Conservation (phyloP, 2,797 vertebrate species). For the Mormyrops attenuatus region DNA sequence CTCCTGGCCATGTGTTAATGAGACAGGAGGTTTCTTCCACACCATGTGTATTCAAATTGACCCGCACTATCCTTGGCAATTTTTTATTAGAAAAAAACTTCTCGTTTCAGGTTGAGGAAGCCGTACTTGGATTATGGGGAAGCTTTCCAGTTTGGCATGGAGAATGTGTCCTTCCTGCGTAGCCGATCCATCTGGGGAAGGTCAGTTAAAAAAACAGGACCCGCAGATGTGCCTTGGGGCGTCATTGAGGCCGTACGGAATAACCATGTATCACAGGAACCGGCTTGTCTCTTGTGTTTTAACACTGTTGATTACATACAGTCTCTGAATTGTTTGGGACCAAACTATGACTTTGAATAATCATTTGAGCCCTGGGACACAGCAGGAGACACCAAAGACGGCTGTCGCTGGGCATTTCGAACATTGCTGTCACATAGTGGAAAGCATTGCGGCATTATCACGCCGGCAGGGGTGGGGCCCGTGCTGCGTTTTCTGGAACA, state of each 20-base stretch:
- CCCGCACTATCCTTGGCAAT: not conserved
- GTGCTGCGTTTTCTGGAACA: not conserved
- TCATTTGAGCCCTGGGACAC: not conserved
- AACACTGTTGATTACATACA: not conserved
- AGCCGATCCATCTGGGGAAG: conserved; percentile 80
- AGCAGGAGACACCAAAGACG: not conserved
- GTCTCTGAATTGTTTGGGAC: not conserved
- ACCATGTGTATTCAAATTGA: not conserved
- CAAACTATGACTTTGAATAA: not conserved
- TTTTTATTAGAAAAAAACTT: not conserved
- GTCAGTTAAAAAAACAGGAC: conserved; percentile 51
- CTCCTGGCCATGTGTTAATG: not conserved
- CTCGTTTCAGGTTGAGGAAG: conserved; percentile 65
- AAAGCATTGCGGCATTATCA: not conserved
- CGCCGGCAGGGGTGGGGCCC: not conserved
- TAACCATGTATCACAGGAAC: not conserved
- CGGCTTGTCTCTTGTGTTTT: not conserved
- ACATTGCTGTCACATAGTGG: not conserved
- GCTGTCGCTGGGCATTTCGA: not conserved
- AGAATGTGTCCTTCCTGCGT: conserved; percentile 73
- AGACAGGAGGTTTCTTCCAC: not conserved
- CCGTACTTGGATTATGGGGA: conserved; percentile 84
- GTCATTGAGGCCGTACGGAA: not conserved
- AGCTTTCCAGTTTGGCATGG: conserved; percentile 74
- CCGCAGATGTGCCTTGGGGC: not conserved